Percentiles rank a stretch among this genome's conserved stretches.
phyloP scores from a whole-genome alignment of 2,888 invertebrate genomes.

The Lasioglossum leucozonium region DNA sequence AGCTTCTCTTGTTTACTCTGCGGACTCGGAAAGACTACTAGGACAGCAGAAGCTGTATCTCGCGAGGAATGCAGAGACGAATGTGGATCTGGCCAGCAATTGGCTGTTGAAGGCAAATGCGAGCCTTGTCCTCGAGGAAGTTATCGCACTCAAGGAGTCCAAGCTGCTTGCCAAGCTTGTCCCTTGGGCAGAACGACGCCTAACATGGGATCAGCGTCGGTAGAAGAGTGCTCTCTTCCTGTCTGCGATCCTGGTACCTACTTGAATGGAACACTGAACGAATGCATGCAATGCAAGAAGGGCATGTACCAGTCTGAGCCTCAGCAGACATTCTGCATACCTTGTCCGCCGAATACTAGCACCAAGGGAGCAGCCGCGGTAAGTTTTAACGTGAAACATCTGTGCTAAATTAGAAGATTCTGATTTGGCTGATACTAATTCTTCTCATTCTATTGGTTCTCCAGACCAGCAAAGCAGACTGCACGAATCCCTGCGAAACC shows the following conservation, averaged over 20 bases:
- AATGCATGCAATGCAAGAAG: slow-evolving; percentile 94
- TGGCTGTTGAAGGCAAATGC: slow-evolving; percentile 95
- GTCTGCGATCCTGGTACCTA: slow-evolving; percentile 92
- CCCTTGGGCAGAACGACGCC: slow-evolving; percentile 96
- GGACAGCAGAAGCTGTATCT: slow-evolving; percentile 95
- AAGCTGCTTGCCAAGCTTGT: slow-evolving; percentile 94
- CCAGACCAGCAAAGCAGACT: slow-evolving; percentile 92
- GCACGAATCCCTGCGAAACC: slow-evolving; percentile 96
- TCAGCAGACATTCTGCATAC: slow-evolving; percentile 94
- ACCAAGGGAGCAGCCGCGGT: slow-evolving; percentile 93
- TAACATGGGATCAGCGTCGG: slow-evolving; percentile 91
- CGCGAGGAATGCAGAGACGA: slow-evolving; percentile 95
- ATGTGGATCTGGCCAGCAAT: slow-evolving; percentile 93
- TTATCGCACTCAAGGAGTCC: slow-evolving; percentile 93
- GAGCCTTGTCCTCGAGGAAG: slow-evolving; percentile 96
- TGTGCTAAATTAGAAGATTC: neutral
- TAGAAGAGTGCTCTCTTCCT: slow-evolving; percentile 96
- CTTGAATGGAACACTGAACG: slow-evolving; percentile 93
- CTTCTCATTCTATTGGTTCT: neutral
- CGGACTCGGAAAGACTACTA: slow-evolving; percentile 95
- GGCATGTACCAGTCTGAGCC: slow-evolving; percentile 96
- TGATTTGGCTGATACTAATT: neutral
- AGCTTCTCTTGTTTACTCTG: slow-evolving; percentile 95
- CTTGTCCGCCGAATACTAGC: slow-evolving; percentile 96
- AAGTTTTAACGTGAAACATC: slow-evolving; percentile 83